Percentiles rank a stretch among this genome's conserved stretches.
phyloP scores from a whole-genome alignment of 2,888 invertebrate species.

The Blomia tropicalis region DNA sequence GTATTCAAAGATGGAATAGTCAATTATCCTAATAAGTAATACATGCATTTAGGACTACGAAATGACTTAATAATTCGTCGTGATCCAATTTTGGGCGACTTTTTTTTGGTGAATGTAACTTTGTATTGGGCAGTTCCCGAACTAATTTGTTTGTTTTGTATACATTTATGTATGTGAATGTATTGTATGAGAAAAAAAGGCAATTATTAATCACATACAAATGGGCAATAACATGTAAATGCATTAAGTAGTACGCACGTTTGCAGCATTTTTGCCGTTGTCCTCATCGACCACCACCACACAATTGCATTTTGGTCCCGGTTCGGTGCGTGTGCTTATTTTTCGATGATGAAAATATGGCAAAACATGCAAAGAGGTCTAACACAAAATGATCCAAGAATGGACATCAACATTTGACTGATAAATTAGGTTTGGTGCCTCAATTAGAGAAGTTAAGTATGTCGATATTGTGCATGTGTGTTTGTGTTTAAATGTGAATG shows the following conservation, averaged over 20 bases:
- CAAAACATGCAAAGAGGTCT: background rate
- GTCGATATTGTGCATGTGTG: background rate
- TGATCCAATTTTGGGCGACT: background rate
- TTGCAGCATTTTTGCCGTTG: background rate
- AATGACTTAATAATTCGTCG: constrained; percentile 14
- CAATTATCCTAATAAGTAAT: constrained; percentile 14
- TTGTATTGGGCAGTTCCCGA: background rate
- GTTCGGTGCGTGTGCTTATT: no score
- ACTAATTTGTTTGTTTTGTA: background rate
- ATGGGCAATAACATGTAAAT: constrained; percentile 10
- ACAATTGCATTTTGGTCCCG: no score
- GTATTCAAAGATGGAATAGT: no score
- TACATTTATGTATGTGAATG: background rate
- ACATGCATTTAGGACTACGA: no score
- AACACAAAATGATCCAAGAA: background rate
- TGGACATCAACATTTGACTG: background rate
- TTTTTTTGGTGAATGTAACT: background rate
- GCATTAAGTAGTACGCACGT: background rate
- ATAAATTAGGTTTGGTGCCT: background rate
- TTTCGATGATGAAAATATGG: no score
- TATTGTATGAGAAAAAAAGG: no score
- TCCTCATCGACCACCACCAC: background rate
- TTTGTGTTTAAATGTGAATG: no score
- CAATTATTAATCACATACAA: background rate
- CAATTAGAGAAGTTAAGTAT: background rate